Conservation (phyloP, 2,797 vertebrate species). For the Rhynchotus rufescens region DNA sequence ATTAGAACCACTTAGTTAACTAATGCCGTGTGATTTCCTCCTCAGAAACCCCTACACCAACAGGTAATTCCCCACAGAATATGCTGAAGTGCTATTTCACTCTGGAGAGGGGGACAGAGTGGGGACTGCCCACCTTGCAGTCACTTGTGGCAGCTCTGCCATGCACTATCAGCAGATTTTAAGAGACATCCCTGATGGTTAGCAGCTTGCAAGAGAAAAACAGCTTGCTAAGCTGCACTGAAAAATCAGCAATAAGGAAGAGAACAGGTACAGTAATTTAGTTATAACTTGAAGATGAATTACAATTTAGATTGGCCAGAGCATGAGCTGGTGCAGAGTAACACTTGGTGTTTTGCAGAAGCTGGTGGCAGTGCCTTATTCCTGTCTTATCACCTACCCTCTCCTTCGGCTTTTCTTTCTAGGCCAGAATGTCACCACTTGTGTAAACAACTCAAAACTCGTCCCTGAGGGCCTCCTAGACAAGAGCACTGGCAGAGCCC, state of each 20-base stretch:
- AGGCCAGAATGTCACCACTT: not conserved
- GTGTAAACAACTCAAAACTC: not conserved
- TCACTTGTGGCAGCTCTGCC: not conserved
- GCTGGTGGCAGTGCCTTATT: not conserved
- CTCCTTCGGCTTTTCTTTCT: not conserved
- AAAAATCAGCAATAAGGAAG: not conserved
- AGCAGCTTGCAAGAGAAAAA: not conserved
- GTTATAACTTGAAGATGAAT: not conserved
- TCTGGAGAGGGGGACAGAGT: too few species aligned
- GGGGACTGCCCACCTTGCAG: not conserved
- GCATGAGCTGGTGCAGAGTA: not conserved
- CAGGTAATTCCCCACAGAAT: not conserved
- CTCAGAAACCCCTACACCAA: accelerated
- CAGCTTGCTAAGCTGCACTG: not conserved
- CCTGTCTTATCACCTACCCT: not conserved
- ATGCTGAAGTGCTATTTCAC: not conserved
- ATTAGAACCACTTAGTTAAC: not conserved
- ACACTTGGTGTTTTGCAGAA: not conserved
- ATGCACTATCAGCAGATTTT: not conserved
- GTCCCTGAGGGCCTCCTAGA: not conserved
- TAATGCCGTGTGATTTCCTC: not conserved
- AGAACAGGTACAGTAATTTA: not conserved
- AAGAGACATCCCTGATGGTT: accelerated
- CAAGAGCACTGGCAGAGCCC: accelerated
- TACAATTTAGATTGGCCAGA: not conserved